Conservation (phyloP, 2,113 vertebrate genomes). For the Actenoides hombroni region DNA sequence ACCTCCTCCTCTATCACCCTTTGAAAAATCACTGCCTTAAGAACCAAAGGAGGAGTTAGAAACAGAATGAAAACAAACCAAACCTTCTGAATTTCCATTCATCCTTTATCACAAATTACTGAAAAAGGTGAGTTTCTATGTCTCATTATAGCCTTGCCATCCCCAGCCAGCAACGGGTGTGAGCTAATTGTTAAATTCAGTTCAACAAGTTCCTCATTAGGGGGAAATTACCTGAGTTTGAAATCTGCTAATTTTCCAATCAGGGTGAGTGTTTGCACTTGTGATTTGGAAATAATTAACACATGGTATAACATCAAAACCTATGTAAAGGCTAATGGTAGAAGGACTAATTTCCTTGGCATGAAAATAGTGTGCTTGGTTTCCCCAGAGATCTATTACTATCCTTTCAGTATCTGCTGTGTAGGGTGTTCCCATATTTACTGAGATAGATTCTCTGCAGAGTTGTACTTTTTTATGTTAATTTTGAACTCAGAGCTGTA, state of each 20-base stretch:
- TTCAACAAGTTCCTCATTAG: constrained; percentile 86
- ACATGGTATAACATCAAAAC: constrained; percentile 76
- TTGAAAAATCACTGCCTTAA: background rate
- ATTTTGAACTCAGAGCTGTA: background rate
- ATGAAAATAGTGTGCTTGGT: background rate
- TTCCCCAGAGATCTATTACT: background rate
- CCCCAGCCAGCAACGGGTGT: constrained; percentile 73
- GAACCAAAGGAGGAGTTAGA: background rate
- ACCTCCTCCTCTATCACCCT: background rate
- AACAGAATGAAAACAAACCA: background rate
- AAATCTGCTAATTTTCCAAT: constrained; percentile 86
- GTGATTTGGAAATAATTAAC: constrained; percentile 84
- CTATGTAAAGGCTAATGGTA: constrained; percentile 73
- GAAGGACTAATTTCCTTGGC: constrained; percentile 48
- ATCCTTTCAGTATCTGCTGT: background rate
- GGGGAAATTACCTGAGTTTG: constrained; percentile 80
- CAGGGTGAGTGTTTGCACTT: constrained; percentile 84
- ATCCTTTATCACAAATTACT: background rate
- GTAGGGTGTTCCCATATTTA: background rate
- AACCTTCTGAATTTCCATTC: background rate
- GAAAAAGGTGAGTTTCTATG: background rate
- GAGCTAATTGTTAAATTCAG: constrained; percentile 83
- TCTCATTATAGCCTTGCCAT: background rate
- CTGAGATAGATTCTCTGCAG: background rate
- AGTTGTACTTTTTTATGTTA: background rate